Evolutionary conservation across 2,113 vertebrate genomes (phyloP), one percentile per base, ranked within the genome.

Genomic region (Amia ocellicauda): DNA sequence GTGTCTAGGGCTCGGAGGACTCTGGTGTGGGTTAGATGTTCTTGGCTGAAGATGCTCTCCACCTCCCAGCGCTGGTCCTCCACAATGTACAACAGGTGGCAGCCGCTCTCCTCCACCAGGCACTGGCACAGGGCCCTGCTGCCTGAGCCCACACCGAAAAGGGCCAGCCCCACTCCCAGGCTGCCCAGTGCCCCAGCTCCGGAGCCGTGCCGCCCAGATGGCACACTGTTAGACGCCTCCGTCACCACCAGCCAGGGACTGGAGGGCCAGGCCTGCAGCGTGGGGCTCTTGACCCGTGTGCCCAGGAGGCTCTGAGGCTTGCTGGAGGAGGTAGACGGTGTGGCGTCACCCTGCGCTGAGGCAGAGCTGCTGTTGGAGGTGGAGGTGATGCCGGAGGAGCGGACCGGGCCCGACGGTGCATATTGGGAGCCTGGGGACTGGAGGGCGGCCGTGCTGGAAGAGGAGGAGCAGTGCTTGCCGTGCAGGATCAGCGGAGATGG

Each of bases 51-150:
- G 43, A 72, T 11, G 1, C 45, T 7, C 2, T 81, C 67, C 62
- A 69, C 55, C 41, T 78, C 71, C 57, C 58, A 70, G 29, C 67
- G 66, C 43, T 74, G 50, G 7, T 83, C 72, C 26, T 80, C 74
- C 58, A 80, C 70, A 0, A 74, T 0, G 11, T 79, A 80, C 7
- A 81, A 66, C 53, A 83, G 56, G 27, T 17, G 49, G 57, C 69
- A 80, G 31, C 66, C 36, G 5, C 26, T 69, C 1, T 79, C 74
- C 63, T 74, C 73, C 42, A 71, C 2, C 27, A 81, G 63, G 53
- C 66, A 76, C 16, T 57, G 74, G 2, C 79, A 74, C 23, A 74
- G 49, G 16, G 76, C 63, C 28, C 63, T 63, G 7, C 55, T 60
- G 3, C 19, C 19, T 0, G 70, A 53, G 20, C 29, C 67, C 0